phyloP scores from a whole-genome alignment of 2,797 vertebrate species.

The Sebastiscus albofasciatus region DNA sequence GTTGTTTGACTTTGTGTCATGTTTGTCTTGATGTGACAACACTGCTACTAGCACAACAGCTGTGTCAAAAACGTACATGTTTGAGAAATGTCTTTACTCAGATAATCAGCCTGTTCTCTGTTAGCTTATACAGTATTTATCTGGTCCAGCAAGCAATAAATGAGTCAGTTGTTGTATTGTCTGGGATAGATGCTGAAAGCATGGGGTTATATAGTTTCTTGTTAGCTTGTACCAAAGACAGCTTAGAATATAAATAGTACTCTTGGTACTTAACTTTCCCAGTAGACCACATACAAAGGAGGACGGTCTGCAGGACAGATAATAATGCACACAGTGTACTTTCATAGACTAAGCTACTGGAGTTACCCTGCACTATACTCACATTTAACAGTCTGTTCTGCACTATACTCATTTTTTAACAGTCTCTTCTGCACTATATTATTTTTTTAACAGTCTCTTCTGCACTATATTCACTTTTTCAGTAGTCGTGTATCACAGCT shows the following conservation, averaged over 20 bases:
- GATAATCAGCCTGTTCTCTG: background rate
- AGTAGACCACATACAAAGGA: too few relatives aligned
- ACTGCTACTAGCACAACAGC: background rate
- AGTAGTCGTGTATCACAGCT: too few relatives aligned
- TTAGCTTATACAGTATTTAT: background rate
- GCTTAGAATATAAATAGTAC: background rate
- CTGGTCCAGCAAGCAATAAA: background rate
- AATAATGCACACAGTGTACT: too few relatives aligned
- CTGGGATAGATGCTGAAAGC: background rate
- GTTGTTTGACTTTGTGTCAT: slow-evolving; percentile 5
- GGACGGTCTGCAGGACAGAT: too few relatives aligned
- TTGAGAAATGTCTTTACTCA: rapidly evolving
- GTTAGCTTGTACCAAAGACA: background rate
- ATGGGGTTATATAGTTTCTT: background rate
- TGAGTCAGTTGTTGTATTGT: background rate
- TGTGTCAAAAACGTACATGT: background rate
- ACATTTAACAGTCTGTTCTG: too few relatives aligned
- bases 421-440: too few relatives aligned
- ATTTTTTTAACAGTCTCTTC: too few relatives aligned
- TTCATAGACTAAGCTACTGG: too few relatives aligned
- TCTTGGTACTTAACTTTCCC: background rate
- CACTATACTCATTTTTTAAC: too few relatives aligned
- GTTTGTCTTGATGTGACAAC: slow-evolving; percentile 13
- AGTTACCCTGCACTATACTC: too few relatives aligned
- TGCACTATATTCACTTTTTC: too few relatives aligned